Percentiles rank a stretch among this genome's conserved stretches.
Conservation (phyloP, 2,797 vertebrate species). For the Cetoscarus ocellatus region DNA sequence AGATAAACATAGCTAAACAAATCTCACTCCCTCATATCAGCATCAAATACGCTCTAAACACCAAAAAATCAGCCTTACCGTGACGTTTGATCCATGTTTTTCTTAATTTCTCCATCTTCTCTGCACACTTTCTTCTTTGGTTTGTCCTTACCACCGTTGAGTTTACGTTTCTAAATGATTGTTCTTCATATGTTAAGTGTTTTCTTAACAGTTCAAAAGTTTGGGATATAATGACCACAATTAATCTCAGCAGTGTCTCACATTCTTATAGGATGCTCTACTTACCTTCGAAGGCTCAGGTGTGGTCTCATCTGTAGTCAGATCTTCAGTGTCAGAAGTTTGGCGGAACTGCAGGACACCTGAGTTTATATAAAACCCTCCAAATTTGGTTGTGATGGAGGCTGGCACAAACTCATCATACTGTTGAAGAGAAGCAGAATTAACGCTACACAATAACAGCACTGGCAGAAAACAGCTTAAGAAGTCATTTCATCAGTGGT, state of each 20-base stretch:
- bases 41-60: background rate
- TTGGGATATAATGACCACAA: background rate
- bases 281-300: constrained; percentile 86
- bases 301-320: constrained; percentile 82
- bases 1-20: background rate
- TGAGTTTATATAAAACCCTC: constrained; percentile 97
- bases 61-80: constrained; percentile 79
- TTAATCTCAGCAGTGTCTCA: too few relatives aligned
- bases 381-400: constrained; percentile 92
- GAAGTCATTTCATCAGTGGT: too few relatives aligned
- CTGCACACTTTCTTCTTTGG: constrained; percentile 89
- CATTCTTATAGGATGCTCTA: too few relatives aligned
- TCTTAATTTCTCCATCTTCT: constrained; percentile 74
- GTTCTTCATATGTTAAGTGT: background rate
- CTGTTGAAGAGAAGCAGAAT: constrained; percentile 42
- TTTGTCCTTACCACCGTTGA: constrained; percentile 83
- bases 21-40: background rate
- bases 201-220: background rate
- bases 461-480: too few relatives aligned
- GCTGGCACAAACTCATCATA: constrained; percentile 97
- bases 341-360: constrained; percentile 92
- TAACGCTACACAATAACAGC: too few relatives aligned
- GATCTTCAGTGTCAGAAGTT: constrained; percentile 88
- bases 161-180: constrained; percentile 87
- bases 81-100: constrained; percentile 77